Base-by-base conservation (phyloP, 2,113 vertebrate species). In the Syrmaticus mikado region DNA sequence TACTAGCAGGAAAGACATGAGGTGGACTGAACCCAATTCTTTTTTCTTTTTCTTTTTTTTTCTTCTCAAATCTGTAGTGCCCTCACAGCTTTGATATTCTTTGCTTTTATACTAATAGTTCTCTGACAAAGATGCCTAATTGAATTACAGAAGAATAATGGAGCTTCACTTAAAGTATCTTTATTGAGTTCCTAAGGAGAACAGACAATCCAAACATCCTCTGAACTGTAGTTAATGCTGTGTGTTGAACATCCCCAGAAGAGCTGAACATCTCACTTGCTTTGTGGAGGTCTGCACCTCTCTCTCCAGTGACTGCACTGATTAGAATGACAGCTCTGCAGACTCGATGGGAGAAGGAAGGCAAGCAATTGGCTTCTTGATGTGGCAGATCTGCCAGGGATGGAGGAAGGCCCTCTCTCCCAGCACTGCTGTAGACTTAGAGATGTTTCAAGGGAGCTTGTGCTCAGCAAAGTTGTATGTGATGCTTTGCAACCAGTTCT, bases 1-100 rank as follows among this genome's bases (percentile, higher is more conserved):
- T 88, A 82, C 76, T 89, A 81, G 79, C 91, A 94, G 79, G 34
- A 94, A 80, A 90, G 87, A 82, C 77, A 67, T 94, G 67, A 85
- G 92, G 36, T 84, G 90, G 86, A 90, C 53, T 84, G 61, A 78
- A 90, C 55, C 40, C 93, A 96, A 41, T 55, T 58, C 5, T 66
- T 73, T 30, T 11, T 48, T 60, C 43, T 25, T 58, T 24, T 4
- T 9, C 3, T n/a, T n/a, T n/a, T n/a, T n/a, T n/a, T n/a, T 21
- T 3, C 19, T 11, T 10, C 32, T 17, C 18, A 10, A 55, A 64
- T 71, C 57, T 90, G 50, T 62, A 64, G 60, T 50, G 94, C 81
- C 50, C 52, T 83, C 78, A 30, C 5, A 43, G 22, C 19, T 81
- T 81, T 85, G 45, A 80, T 74, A 77, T 78, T 80, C 25, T 77